phyloP scores from a whole-genome alignment of 2,113 vertebrate species.

The Lonchura striata region DNA sequence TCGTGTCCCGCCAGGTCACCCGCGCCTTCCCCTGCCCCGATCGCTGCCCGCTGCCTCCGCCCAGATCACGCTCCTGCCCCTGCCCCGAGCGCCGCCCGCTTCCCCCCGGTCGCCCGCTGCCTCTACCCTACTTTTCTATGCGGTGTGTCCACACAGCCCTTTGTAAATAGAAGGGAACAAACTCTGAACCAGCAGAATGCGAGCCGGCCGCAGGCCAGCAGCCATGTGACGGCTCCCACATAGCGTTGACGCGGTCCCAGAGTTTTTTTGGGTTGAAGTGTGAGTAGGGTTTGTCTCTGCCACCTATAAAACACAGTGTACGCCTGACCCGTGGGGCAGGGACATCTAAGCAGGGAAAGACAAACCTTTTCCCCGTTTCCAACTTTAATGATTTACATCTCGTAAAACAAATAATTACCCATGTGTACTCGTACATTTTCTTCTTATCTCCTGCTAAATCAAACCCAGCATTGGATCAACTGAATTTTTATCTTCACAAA shows the following conservation, averaged over 20 bases:
- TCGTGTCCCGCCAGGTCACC: too few relatives aligned
- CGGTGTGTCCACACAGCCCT: neutral
- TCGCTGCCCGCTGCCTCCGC: neutral
- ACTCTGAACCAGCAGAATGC: conserved; percentile 22
- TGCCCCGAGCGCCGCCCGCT: neutral
- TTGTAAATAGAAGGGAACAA: conserved; percentile 19
- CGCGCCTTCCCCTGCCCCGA: neutral
- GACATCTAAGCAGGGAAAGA: neutral
- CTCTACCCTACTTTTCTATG: neutral
- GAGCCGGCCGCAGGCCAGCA: neutral
- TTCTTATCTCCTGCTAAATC: neutral
- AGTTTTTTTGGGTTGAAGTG: neutral
- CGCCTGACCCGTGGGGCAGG: neutral
- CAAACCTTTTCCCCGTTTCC: neutral
- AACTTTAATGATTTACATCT: neutral
- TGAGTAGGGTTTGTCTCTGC: neutral
- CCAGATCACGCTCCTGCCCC: neutral
- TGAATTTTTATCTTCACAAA: neutral
- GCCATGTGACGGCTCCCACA: conserved; percentile 32
- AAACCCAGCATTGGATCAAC: neutral
- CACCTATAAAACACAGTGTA: too few relatives aligned
- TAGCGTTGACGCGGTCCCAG: conserved; percentile 4
- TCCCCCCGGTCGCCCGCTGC: neutral
- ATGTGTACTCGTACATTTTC: fast-evolving
- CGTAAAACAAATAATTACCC: neutral